Evolutionary conservation across 2,797 vertebrate species (phyloP).

Genomic region (Neosilurus hyrtlii): DNA sequence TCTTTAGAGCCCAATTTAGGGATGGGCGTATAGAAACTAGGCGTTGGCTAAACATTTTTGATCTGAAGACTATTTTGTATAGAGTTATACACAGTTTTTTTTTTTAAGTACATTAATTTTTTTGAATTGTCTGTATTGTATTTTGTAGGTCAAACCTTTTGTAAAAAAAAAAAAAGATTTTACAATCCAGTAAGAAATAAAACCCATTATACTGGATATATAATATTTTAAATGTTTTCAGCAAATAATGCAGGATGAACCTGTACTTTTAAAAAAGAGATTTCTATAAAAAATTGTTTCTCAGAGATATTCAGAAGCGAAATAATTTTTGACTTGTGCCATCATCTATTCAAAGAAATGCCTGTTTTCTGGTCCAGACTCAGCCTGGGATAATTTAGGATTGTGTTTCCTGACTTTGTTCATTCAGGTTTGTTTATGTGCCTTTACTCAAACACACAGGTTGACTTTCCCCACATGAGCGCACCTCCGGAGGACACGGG

Average conservation of each 20-base stretch:
- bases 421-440: background rate
- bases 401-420: background rate
- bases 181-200: background rate
- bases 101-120: background rate
- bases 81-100: background rate
- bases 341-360: constrained; percentile 15
- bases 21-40: no score
- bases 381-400: background rate
- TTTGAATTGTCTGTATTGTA: background rate
- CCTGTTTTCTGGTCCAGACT: background rate
- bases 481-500: background rate
- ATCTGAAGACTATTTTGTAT: background rate
- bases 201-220: background rate
- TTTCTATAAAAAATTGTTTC: background rate
- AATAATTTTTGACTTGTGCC: background rate
- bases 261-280: constrained; percentile 27
- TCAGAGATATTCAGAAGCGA: background rate
- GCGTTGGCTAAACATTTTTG: background rate
- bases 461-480: constrained; percentile 6
- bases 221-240: background rate
- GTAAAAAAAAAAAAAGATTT: background rate
- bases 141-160: background rate
- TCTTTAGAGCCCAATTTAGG: no score
- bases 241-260: background rate
- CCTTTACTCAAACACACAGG: background rate